Evolutionary conservation across 2,888 invertebrate genomes (phyloP).

Genomic region (Chalcis sispes): DNA sequence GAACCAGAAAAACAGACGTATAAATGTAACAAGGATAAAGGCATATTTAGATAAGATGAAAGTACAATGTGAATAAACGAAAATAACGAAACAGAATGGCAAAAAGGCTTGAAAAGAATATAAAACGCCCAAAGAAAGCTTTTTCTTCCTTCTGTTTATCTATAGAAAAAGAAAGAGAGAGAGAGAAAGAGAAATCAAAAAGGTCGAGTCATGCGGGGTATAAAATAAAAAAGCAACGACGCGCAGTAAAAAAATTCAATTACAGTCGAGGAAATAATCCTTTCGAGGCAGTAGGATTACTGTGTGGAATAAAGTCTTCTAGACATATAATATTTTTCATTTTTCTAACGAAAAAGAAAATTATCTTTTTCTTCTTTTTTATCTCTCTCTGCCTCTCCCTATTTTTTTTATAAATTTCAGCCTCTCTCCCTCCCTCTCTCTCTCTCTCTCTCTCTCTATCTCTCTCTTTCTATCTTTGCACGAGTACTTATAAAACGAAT

Average conservation of each 20-base stretch:
- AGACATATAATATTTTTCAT: conserved; percentile 10
- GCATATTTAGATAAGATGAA: conserved; percentile 37
- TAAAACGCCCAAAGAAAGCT: background rate
- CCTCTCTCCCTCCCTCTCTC: background rate
- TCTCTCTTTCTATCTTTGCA: too few species aligned
- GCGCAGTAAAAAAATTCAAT: conserved; percentile 38
- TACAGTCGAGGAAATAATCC: conserved; percentile 32
- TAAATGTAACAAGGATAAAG: conserved; percentile 26
- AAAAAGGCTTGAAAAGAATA: background rate
- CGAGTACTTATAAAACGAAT: too few species aligned
- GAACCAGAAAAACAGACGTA: conserved; percentile 21
- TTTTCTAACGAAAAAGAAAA: conserved; percentile 1
- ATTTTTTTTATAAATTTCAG: background rate
- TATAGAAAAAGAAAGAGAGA: background rate
- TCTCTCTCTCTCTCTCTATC: too few species aligned
- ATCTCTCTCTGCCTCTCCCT: too few species aligned
- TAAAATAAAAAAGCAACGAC: background rate
- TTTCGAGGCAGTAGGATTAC: conserved; percentile 16
- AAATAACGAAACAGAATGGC: background rate
- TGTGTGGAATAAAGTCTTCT: background rate
- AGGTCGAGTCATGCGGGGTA: background rate
- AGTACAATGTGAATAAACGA: conserved; percentile 20
- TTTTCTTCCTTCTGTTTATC: too few species aligned
- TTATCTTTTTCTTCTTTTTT: too few species aligned
- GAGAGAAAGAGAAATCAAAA: background rate